Conservation (phyloP, 2,797 vertebrate genomes). For the Oceanodroma leucorhoa region DNA sequence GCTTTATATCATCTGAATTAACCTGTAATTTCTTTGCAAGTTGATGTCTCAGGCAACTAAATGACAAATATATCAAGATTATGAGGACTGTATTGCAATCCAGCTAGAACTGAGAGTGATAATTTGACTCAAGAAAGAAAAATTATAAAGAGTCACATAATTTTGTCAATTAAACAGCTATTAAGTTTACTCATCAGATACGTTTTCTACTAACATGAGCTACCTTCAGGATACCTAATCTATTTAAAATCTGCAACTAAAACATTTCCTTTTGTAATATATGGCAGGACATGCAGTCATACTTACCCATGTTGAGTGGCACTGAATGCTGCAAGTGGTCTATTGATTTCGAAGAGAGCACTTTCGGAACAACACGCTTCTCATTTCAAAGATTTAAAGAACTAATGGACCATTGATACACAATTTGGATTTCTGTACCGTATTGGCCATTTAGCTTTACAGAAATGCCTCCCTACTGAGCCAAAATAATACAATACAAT, state of each 20-base stretch:
- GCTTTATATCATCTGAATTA: conserved; percentile 5
- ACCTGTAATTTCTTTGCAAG: conserved; percentile 21
- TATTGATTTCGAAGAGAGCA: background rate
- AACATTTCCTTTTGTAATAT: background rate
- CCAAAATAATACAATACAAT: background rate
- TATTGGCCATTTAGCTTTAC: background rate
- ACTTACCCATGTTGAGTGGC: background rate
- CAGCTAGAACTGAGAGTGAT: background rate
- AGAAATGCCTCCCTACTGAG: background rate
- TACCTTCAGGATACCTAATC: background rate
- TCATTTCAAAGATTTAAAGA: background rate
- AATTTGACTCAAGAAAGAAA: background rate
- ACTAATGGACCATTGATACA: background rate
- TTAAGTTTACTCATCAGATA: background rate
- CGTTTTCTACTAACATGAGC: background rate
- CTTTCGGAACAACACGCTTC: background rate
- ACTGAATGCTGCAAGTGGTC: background rate
- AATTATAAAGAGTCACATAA: background rate
- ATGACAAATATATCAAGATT: background rate
- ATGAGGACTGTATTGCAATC: background rate
- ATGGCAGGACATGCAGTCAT: background rate
- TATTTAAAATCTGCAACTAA: background rate
- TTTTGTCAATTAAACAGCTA: background rate
- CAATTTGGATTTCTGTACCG: background rate
- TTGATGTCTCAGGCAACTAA: background rate